These are phyloP conservation scores for Resseliella maxima DNA, from an alignment of 2,888 invertebrate genomes.

Conservation along the genomic window DNA sequence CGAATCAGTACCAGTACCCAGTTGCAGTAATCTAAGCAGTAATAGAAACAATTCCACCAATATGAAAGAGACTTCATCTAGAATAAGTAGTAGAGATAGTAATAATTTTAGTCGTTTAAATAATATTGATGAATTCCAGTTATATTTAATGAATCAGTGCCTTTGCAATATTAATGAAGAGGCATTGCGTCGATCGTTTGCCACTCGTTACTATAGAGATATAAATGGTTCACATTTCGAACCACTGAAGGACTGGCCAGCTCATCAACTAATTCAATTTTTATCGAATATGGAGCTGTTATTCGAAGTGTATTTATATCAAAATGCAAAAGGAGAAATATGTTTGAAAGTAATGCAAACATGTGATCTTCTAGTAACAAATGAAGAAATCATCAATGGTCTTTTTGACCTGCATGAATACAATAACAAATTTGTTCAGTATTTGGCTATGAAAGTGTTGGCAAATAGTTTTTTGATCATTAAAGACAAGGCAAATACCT, in stretches of 20 bases:
- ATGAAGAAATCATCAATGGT: conserved; percentile 86
- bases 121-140: conserved; percentile 62
- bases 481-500: conserved; percentile 79
- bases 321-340: conserved; percentile 83
- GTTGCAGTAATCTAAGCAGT: conserved; percentile 50
- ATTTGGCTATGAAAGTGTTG: conserved; percentile 81
- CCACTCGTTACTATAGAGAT: conserved; percentile 70
- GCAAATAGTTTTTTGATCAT: conserved; percentile 87
- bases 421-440: conserved; percentile 83
- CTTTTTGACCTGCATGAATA: conserved; percentile 79
- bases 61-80: conserved; percentile 21
- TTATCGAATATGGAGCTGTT: conserved; percentile 85
- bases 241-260: conserved; percentile 73
- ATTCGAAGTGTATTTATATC: conserved; percentile 86
- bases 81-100: conserved; percentile 56
- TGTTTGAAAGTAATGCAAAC: conserved; percentile 84
- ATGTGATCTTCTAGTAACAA: conserved; percentile 82
- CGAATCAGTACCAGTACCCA: too few relatives aligned
- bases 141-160: conserved; percentile 77
- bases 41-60: conserved; percentile 42
- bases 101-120: conserved; percentile 56
- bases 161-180: conserved; percentile 81
- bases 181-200: conserved; percentile 77
- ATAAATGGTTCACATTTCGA: conserved; percentile 69
- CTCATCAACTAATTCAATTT: conserved; percentile 79